These are phyloP conservation scores for Crotalus viridis DNA, from an alignment of 2,113 vertebrate genomes.

Conservation along the genomic window DNA sequence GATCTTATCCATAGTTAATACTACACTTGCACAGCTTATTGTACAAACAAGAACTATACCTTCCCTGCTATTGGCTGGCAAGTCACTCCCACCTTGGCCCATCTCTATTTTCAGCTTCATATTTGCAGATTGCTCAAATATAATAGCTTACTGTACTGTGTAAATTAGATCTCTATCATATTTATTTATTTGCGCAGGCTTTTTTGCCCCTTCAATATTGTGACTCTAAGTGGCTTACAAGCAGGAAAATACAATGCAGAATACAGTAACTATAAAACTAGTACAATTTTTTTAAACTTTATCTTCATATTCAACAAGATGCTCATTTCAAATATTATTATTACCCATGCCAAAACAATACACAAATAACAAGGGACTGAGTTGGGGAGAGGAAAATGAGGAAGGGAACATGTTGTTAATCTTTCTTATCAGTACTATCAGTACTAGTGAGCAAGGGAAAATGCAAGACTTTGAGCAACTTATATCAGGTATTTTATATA, in stretches of 20 bases:
- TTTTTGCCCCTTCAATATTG: not conserved
- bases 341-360: not conserved
- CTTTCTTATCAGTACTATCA: not conserved
- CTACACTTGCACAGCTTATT: not conserved
- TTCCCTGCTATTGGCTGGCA: not conserved
- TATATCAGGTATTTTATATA: not conserved
- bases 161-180: not conserved
- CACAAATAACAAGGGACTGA: not conserved
- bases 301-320: not conserved
- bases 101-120: not conserved
- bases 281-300: not conserved
- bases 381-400: not conserved
- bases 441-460: not conserved
- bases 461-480: not conserved
- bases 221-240: not conserved
- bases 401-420: not conserved
- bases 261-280: not conserved
- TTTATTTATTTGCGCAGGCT: not conserved
- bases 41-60: not conserved
- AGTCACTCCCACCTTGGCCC: not conserved
- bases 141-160: too few relatives aligned
- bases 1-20: not conserved
- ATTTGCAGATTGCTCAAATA: not conserved
- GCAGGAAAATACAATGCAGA: not conserved
- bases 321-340: not conserved